Conservation (phyloP, 2,888 invertebrate genomes). For the Aspidiotus rigidus region DNA sequence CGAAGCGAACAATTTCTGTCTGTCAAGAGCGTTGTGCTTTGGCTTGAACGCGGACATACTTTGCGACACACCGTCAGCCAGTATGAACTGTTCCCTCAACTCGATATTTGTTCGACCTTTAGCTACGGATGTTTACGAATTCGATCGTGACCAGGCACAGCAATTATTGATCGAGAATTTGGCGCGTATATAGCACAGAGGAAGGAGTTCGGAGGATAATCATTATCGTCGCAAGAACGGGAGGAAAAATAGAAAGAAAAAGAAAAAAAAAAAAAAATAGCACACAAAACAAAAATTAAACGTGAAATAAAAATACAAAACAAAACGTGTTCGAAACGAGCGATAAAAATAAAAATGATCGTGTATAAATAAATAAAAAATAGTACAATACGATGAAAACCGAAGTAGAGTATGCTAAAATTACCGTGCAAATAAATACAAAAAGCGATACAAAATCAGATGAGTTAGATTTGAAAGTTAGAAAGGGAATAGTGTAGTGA, state of each 20-base stretch:
- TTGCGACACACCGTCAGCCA: conserved; percentile 97
- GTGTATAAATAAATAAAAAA: conserved; percentile 33
- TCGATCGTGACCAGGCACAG: conserved; percentile 32
- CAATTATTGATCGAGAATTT: conserved; percentile 5
- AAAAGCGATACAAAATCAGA: not conserved
- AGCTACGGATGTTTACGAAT: conserved; percentile 51
- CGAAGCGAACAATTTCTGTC: conserved; percentile 53
- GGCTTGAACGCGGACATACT: conserved; percentile 98
- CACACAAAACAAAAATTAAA: conserved; percentile 36
- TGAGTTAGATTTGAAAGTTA: not conserved
- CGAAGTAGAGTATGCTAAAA: conserved; percentile 32
- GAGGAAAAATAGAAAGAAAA: conserved; percentile 38
- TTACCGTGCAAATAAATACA: conserved; percentile 16
- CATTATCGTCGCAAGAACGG: conserved; percentile 37
- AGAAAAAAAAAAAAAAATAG: conserved; percentile 40
- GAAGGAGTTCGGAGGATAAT: conserved; percentile 35
- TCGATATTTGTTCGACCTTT: conserved; percentile 99
- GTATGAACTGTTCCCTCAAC: conserved; percentile 96
- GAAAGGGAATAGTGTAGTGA: not conserved
- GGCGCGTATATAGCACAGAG: conserved; percentile 25
- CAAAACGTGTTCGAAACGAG: conserved; percentile 37
- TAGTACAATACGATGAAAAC: conserved; percentile 17
- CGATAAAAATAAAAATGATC: conserved; percentile 38
- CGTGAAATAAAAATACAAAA: conserved; percentile 31
- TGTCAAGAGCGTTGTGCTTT: conserved; percentile 74